Conservation (phyloP, 23 tunicate genomes). For the Halocynthia roretzi region DNA sequence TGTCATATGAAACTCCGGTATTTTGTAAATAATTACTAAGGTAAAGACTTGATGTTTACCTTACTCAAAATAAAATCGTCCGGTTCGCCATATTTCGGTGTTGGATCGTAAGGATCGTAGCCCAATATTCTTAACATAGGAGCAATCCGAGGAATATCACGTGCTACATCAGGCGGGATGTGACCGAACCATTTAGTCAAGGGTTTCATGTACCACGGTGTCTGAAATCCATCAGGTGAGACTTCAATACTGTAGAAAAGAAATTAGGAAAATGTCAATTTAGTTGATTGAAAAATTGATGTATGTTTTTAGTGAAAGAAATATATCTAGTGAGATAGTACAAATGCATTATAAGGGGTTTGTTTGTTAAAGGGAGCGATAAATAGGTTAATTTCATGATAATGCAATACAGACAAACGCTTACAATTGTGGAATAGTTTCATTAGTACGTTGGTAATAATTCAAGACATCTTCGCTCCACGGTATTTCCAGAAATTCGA, state of each 20-base stretch:
- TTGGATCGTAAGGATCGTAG: background rate
- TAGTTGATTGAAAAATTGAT: too few species aligned
- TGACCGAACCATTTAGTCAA: conserved; percentile 18
- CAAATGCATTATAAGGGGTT: too few species aligned
- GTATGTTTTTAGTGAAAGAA: too few species aligned
- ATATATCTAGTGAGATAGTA: too few species aligned
- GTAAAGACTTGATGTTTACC: too few species aligned
- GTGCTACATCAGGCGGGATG: conserved; percentile 10
- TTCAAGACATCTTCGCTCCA: conserved; percentile 24
- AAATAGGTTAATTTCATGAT: too few species aligned
- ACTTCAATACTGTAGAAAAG: too few species aligned
- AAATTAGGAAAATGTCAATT: too few species aligned
- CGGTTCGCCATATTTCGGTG: conserved; percentile 13
- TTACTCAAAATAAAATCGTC: background rate
- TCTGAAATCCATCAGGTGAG: background rate
- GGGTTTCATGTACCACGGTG: conserved; percentile 16
- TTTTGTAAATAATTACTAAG: too few species aligned
- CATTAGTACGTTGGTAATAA: conserved; percentile 14
- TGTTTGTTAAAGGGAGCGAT: too few species aligned
- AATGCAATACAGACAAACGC: too few species aligned
- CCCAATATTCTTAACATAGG: conserved; percentile 16
- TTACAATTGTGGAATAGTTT: background rate
- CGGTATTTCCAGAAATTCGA: conserved; percentile 21
- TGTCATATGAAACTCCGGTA: too few species aligned
- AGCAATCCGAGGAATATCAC: conserved; percentile 9